Percentiles rank a stretch among this genome's conserved stretches.
phyloP scores from a whole-genome alignment of 2,888 invertebrate genomes.

The Clanis bilineata region DNA sequence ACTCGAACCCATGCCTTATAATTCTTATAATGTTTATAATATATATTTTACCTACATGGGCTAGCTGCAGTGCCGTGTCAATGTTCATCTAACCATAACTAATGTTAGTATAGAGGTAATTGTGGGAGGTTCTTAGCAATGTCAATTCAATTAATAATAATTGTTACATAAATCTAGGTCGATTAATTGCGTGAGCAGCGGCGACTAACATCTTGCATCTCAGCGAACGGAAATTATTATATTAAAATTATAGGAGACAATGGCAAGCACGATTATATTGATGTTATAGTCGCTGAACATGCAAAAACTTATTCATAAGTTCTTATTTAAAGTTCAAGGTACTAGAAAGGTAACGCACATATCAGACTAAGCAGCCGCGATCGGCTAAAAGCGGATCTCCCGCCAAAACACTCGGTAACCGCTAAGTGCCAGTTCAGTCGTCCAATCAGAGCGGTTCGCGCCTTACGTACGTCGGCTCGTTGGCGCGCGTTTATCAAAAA shows the following conservation, averaged over 20 bases:
- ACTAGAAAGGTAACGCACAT: slow-evolving; percentile 41
- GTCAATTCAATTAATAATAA: slow-evolving; percentile 6
- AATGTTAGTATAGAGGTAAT: neutral
- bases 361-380: slow-evolving; percentile 33
- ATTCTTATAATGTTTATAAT: too few species aligned
- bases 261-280: neutral
- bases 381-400: slow-evolving; percentile 56
- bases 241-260: neutral
- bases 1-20: too few species aligned
- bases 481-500: slow-evolving; percentile 71
- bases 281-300: neutral
- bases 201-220: neutral
- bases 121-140: slow-evolving; percentile 5
- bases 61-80: neutral
- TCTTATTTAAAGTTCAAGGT: slow-evolving; percentile 33
- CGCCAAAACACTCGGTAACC: slow-evolving; percentile 54
- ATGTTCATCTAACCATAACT: neutral
- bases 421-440: slow-evolving; percentile 43
- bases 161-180: neutral
- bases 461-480: slow-evolving; percentile 64
- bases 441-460: slow-evolving; percentile 73
- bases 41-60: too few species aligned
- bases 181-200: neutral
- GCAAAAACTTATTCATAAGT: slow-evolving; percentile 9
- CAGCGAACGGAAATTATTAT: neutral